Evolutionary conservation across 2,797 vertebrate species (phyloP), one percentile per base, ranked within the genome.

Genomic region (Luscinia luscinia): DNA sequence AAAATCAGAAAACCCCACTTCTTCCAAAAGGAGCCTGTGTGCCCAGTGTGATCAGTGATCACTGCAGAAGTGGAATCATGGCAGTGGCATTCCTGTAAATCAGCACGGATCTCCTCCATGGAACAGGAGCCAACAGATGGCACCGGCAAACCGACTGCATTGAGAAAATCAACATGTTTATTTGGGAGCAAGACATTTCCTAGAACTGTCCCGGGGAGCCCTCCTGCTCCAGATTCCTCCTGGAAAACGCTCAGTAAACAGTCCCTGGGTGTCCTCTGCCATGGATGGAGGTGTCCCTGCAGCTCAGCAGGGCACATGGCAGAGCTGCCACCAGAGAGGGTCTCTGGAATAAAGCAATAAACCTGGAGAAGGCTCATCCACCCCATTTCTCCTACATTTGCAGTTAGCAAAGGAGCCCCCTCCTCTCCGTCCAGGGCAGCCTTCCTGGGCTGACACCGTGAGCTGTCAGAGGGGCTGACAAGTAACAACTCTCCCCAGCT

Each of bases 81-180:
- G 51, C 85, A 70, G 57, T 5, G 87, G 64, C 8, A 32, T 49
- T 93, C 61, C 82, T 57, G 2, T 13, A 77, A 92, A 68, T 36
- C 95, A 74, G 84, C 89, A 64, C 13, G 3, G 78, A 72, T 69
- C 76, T 76, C 57, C 74, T 87, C 76, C 4, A 2, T 0, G 32
- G 21, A 80, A 66, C 1, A 16, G 64, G 67, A 84, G 89, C 93
- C 94, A 88, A 92, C 91, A 95, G 95, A 94, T 75, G 89, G 96
- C 93, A 91, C 78, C 11, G 4, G 52, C 77, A 92, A 87, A 74
- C 15, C 1, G 27, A 45, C 79, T 51, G 84, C 87, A 3, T 1
- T 32, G 83, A 62, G 69, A 84, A 67, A 85, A 49, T 6, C 82
- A 73, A 32, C 75, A 6, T 14, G 72, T 68, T 95, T 80, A 49